These are phyloP conservation scores for Lasioglossum malachurum DNA, from an alignment of 2,888 invertebrate genomes.

Conservation along the genomic window DNA sequence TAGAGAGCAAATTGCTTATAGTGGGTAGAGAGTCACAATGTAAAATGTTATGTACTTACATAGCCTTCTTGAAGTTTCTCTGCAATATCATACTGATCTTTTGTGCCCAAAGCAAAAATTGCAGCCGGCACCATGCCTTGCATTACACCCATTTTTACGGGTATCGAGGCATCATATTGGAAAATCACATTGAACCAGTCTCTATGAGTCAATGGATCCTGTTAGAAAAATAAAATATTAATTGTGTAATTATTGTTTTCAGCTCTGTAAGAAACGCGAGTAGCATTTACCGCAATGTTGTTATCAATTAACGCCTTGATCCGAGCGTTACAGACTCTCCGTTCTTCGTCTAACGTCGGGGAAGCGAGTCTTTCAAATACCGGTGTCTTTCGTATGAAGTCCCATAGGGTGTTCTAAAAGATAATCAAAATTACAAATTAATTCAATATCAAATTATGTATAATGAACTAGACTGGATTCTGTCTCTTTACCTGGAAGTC, in stretches of 20 bases:
- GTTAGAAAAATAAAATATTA: background rate
- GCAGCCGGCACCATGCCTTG: slow-evolving; percentile 85
- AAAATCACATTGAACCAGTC: slow-evolving; percentile 41
- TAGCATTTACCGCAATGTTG: slow-evolving; percentile 33
- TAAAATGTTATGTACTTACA: slow-evolving; percentile 74
- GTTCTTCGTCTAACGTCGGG: slow-evolving; percentile 37
- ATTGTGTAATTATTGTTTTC: background rate
- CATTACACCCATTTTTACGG: slow-evolving; percentile 81
- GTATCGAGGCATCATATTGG: slow-evolving; percentile 75
- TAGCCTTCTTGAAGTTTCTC: slow-evolving; percentile 78
- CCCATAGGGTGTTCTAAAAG: slow-evolving; percentile 39
- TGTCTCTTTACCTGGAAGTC: slow-evolving; percentile 30
- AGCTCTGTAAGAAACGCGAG: background rate
- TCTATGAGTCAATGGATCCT: slow-evolving; percentile 40
- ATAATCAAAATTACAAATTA: background rate
- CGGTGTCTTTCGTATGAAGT: slow-evolving; percentile 35
- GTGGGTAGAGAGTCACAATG: background rate
- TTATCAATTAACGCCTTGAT: slow-evolving; percentile 21
- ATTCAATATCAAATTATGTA: background rate
- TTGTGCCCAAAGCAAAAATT: slow-evolving; percentile 85
- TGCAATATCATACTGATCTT: slow-evolving; percentile 83
- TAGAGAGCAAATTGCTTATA: background rate
- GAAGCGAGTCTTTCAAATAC: slow-evolving; percentile 24
- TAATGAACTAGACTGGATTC: background rate
- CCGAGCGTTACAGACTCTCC: slow-evolving; percentile 38